Evolutionary conservation across 2,113 vertebrate genomes (phyloP), one percentile per base, ranked within the genome.

Genomic region (Drymodes brunneopygia): DNA sequence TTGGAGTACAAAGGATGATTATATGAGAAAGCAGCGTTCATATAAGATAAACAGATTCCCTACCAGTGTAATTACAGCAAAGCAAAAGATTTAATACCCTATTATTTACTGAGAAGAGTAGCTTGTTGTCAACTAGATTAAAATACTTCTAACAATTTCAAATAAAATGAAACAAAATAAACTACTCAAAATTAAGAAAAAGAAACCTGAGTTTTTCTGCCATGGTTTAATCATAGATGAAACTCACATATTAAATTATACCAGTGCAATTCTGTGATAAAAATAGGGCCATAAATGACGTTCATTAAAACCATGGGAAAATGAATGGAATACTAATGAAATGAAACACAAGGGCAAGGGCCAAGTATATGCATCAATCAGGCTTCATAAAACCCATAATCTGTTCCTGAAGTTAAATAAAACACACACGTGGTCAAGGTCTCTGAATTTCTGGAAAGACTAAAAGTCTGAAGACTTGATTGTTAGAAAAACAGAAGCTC

Each of bases 321-420:
- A 57, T 42, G 13, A 81, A 60, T 42, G 33, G 47, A 95, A 94
- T 81, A 58, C 9, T 67, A 86, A 28, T 69, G 10, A 84, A 64
- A 38, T 45, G 1, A 79, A 88, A 80, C n/a, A 65, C 0, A 0
- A 45, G 18, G 38, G 50, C 51, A 77, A 53, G 42, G 8, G 21
- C 64, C 45, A 86, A 88, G n/a, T 35, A 33, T 57, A 25, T 33
- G 23, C 25, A 70, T 66, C 23, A 56, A 33, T 78, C 24, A 42
- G 31, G 28, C 80, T 86, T 61, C 11, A 29, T 61, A 50, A 61
- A 80, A 73, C 8, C 14, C 4, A 4, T 31, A 19, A 69, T 56
- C 47, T 72, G 6, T 45, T 75, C 71, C 62, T 82, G 25, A 72
- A 64, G 21, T 50, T 54, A 75, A 66, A 75, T 36, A 67, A 62